Evolutionary conservation across 2,797 vertebrate genomes (phyloP).

Genomic region (Setipinna tenuifilis): DNA sequence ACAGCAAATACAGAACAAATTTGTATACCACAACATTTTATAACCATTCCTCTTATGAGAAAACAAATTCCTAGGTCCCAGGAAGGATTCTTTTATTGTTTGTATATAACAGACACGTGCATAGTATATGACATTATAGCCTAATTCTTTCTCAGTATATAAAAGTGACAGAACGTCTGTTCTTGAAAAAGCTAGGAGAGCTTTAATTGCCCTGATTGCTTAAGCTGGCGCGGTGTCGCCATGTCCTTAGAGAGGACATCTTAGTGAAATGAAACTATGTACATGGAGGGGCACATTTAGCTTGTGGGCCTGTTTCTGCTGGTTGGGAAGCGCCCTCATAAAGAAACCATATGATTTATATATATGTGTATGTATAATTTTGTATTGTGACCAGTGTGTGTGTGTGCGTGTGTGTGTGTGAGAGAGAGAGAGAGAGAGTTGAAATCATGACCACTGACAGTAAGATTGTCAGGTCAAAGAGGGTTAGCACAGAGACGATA

Average conservation of each 20-base stretch:
- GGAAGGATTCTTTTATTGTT: constrained; percentile 66
- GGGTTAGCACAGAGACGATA: neutral
- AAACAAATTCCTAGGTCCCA: constrained; percentile 70
- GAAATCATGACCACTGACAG: constrained; percentile 38
- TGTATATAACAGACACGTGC: neutral
- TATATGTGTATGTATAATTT: constrained; percentile 26
- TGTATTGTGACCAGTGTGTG: neutral
- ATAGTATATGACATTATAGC: neutral
- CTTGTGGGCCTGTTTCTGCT: constrained; percentile 72
- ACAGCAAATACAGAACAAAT: constrained; percentile 12
- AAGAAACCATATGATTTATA: constrained; percentile 62
- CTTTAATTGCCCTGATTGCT: neutral
- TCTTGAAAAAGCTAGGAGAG: neutral
- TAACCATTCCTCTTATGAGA: constrained; percentile 34
- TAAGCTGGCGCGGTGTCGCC: neutral
- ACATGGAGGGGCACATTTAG: constrained; percentile 45
- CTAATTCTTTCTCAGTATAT: neutral
- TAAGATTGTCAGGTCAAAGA: constrained; percentile 36
- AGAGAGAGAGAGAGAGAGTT: constrained; percentile 17
- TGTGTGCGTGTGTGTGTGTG: constrained; percentile 21
- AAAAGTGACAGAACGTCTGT: neutral
- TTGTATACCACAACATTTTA: constrained; percentile 43
- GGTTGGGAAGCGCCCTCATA: constrained; percentile 69
- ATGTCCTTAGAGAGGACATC: neutral
- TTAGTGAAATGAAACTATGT: neutral